Percentiles rank a stretch among this genome's conserved stretches.
Evolutionary conservation across 2,797 vertebrate genomes (phyloP).

Genomic region (Champsocephalus esox): DNA sequence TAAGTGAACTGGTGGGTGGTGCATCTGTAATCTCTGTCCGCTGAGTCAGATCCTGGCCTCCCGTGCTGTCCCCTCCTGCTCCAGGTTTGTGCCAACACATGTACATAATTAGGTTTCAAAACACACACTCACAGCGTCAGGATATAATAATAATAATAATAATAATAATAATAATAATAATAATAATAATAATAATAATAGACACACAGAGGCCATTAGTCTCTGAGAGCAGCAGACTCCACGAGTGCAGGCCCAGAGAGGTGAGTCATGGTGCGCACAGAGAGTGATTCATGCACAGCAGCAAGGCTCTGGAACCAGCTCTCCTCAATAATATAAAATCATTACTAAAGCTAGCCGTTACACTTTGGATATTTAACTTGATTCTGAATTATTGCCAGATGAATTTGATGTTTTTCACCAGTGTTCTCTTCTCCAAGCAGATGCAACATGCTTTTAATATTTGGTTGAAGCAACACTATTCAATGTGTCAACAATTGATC

Average conservation of each 20-base stretch:
- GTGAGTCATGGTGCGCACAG: conserved; percentile 33
- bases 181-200: conserved; percentile 42
- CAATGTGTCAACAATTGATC: background rate
- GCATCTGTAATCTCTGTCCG: conserved; percentile 36
- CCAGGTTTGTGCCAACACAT: conserved; percentile 40
- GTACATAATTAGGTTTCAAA: conserved; percentile 13
- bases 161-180: conserved; percentile 43
- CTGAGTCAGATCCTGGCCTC: conserved; percentile 75
- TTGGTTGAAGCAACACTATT: background rate
- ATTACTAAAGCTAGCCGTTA: background rate
- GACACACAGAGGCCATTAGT: conserved; percentile 31
- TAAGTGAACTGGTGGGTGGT: conserved; percentile 39
- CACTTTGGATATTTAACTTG: background rate
- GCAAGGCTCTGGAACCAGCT: background rate
- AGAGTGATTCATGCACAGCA: background rate
- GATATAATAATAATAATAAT: too few relatives aligned
- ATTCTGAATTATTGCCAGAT: background rate
- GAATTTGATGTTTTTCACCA: background rate
- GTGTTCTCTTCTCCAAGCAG: background rate
- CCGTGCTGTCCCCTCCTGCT: conserved; percentile 64
- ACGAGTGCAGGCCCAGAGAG: conserved; percentile 3
- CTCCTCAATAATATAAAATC: background rate
- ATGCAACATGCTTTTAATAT: background rate
- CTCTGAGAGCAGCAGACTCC: conserved; percentile 15
- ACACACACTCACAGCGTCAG: background rate